phyloP scores from a whole-genome alignment of 2,113 vertebrate species.

The Zapornia atra region DNA sequence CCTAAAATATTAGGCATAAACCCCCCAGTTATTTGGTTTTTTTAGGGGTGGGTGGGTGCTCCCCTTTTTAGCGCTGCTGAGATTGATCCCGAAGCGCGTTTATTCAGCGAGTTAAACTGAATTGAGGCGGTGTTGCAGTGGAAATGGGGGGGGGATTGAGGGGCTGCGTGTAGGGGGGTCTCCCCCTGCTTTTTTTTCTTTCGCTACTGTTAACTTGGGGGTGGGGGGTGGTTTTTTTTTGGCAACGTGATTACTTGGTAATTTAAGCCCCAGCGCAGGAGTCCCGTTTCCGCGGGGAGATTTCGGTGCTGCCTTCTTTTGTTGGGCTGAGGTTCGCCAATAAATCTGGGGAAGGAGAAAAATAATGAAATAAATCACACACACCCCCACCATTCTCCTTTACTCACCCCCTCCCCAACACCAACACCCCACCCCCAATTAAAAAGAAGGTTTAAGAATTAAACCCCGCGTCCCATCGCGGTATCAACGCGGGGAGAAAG shows the following conservation, averaged over 20 bases:
- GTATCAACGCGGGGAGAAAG: neutral
- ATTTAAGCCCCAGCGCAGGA: neutral
- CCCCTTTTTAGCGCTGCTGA: neutral
- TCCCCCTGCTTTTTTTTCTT: neutral
- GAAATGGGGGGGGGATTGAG: no score
- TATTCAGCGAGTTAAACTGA: neutral
- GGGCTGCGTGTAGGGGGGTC: neutral
- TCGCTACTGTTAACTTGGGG: neutral
- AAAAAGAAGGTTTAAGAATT: neutral
- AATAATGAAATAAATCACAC: slow-evolving; percentile 4
- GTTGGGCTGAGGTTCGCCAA: slow-evolving; percentile 31
- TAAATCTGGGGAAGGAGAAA: slow-evolving; percentile 50
- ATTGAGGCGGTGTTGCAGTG: neutral
- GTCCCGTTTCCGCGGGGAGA: neutral
- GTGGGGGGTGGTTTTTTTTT: neutral
- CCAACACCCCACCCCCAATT: neutral
- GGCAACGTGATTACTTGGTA: neutral
- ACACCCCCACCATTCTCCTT: no score
- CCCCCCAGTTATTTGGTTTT: neutral
- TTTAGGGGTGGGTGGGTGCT: neutral
- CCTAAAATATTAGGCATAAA: neutral
- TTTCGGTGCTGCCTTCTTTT: slow-evolving; percentile 30
- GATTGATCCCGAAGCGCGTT: neutral
- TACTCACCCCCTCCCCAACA: no score
- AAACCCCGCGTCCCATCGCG: neutral